phyloP scores from a whole-genome alignment of 2,113 vertebrate species.

The Melanotaenia duboulayi region DNA sequence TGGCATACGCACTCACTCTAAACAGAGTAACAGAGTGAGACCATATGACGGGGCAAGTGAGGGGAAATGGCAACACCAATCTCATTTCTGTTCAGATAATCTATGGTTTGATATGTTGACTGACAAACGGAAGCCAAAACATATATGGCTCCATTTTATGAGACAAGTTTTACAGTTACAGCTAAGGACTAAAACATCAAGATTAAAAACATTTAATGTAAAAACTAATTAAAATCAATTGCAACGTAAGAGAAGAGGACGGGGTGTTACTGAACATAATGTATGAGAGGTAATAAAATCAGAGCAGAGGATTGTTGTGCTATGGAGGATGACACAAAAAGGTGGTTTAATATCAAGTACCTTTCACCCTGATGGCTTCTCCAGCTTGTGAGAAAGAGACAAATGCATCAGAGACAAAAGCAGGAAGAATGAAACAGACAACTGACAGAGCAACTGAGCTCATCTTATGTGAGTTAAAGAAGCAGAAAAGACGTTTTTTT shows the following conservation, averaged over 20 bases:
- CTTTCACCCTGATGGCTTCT: slow-evolving; percentile 99
- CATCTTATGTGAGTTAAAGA: slow-evolving; percentile 42
- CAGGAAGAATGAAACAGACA: slow-evolving; percentile 73
- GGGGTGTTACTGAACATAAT: slow-evolving; percentile 61
- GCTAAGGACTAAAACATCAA: slow-evolving; percentile 24
- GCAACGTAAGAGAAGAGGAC: slow-evolving; percentile 28
- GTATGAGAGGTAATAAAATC: slow-evolving; percentile 79
- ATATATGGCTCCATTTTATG: slow-evolving; percentile 15
- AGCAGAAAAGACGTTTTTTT: slow-evolving; percentile 37
- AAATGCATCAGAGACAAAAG: slow-evolving; percentile 87
- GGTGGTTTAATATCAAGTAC: slow-evolving; percentile 86
- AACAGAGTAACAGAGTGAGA: slow-evolving; percentile 24
- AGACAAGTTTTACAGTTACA: slow-evolving; percentile 6
- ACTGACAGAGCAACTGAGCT: slow-evolving; percentile 22
- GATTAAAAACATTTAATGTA: slow-evolving; percentile 12
- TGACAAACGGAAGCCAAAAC: too few species aligned
- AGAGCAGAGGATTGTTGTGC: slow-evolving; percentile 66
- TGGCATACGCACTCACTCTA: slow-evolving; percentile 57
- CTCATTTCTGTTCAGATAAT: not conserved
- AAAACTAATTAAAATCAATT: slow-evolving; percentile 31
- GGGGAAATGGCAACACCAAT: slow-evolving; percentile 41
- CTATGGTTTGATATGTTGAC: too few species aligned
- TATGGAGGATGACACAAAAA: slow-evolving; percentile 83
- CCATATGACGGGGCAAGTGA: slow-evolving; percentile 57
- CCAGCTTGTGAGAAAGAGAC: slow-evolving; percentile 95